These are phyloP conservation scores for Acanthosepion lycidas DNA, from an alignment of 2,888 invertebrate species.

Conservation along the genomic window DNA sequence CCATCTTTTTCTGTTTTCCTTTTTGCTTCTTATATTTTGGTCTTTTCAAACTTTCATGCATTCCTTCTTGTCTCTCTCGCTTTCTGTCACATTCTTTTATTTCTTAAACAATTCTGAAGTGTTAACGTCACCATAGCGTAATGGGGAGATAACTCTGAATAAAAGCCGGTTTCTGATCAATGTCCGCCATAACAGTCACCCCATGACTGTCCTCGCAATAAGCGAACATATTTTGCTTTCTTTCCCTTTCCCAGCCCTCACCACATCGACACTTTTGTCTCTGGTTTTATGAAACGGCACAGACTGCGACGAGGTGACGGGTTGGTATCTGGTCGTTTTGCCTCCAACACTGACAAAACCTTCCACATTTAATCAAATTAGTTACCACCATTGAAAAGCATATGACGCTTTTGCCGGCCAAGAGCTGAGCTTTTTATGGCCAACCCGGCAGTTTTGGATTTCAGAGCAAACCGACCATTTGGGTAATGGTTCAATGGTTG, in stretches of 20 bases:
- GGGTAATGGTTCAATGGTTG: slow-evolving; percentile 9
- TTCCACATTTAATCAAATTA: neutral
- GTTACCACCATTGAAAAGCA: slow-evolving; percentile 35
- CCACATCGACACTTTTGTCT: neutral
- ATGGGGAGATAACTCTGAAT: slow-evolving; percentile 33
- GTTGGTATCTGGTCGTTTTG: neutral
- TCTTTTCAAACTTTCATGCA: neutral
- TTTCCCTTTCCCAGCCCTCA: neutral
- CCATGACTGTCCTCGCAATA: neutral
- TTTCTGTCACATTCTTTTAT: neutral
- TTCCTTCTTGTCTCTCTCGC: neutral
- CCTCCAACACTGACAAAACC: neutral
- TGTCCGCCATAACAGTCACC: neutral
- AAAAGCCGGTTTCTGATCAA: neutral
- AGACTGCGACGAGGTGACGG: slow-evolving; percentile 8
- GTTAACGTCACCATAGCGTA: neutral
- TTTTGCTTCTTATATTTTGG: neutral
- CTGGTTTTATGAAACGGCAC: neutral
- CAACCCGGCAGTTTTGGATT: neutral
- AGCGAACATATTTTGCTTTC: neutral
- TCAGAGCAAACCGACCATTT: neutral
- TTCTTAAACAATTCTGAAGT: neutral
- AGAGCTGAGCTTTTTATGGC: neutral
- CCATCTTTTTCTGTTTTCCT: neutral
- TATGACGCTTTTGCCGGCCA: slow-evolving; percentile 42